A percentile compares a stretch with the other conserved stretches of the same genome.
phyloP scores from a whole-genome alignment of 2,888 invertebrate genomes.

The Heterodera filipjevi region DNA sequence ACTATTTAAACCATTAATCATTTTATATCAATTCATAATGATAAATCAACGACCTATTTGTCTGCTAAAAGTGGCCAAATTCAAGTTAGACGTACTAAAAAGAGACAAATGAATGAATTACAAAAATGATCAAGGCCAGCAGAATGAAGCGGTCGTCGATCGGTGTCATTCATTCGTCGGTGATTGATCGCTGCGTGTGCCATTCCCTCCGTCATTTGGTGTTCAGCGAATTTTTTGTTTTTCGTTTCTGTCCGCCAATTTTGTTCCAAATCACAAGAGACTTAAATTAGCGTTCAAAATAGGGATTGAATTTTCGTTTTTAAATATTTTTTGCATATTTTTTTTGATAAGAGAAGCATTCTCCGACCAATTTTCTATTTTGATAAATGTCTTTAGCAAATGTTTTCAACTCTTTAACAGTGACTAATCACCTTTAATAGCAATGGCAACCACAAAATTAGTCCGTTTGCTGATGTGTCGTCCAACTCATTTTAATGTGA shows the following conservation, averaged over 20 bases:
- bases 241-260: not conserved
- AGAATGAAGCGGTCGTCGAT: not conserved
- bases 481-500: constrained; percentile 59
- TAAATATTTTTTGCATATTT: too few species aligned
- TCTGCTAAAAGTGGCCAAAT: too few species aligned
- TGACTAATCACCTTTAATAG: not conserved
- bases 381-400: too few species aligned
- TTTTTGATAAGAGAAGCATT: too few species aligned
- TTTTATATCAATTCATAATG: too few species aligned
- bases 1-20: too few species aligned
- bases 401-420: not conserved
- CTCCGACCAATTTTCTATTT: too few species aligned
- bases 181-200: not conserved
- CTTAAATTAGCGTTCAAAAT: too few species aligned
- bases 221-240: not conserved
- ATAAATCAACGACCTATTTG: too few species aligned
- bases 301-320: too few species aligned
- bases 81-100: too few species aligned
- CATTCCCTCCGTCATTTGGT: not conserved
- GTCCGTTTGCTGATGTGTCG: constrained; percentile 56
- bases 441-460: constrained; percentile 25
- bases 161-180: not conserved
- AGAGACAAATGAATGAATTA: not conserved
- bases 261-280: not conserved
- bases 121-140: not conserved